Conservation (phyloP, 37 sponge, comb jelly and placozoan species). For the Cladorhizidae sp. region DNA sequence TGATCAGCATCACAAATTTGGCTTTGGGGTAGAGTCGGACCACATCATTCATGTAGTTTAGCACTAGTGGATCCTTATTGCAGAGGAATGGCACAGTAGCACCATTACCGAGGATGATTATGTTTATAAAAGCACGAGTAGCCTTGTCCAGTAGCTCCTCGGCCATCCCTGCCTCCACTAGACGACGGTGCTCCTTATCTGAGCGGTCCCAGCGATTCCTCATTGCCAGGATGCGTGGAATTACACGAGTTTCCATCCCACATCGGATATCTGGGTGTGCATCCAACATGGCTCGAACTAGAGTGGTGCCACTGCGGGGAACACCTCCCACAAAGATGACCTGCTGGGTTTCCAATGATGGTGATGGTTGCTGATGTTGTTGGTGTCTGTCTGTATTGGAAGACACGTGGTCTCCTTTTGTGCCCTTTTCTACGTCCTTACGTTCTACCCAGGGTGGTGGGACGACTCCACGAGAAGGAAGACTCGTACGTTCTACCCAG, state of each 20-base stretch:
- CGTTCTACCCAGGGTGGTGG: not conserved
- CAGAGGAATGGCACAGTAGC: slow-evolving; percentile 62
- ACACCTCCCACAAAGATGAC: slow-evolving; percentile 88
- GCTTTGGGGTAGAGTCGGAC: slow-evolving; percentile 71
- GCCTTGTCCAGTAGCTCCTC: slow-evolving; percentile 54
- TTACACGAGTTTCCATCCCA: slow-evolving; percentile 90
- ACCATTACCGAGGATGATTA: slow-evolving; percentile 73
- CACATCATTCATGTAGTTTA: slow-evolving; percentile 61
- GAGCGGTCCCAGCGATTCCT: slow-evolving; percentile 31
- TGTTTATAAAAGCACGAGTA: slow-evolving; percentile 50
- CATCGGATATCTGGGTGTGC: slow-evolving; percentile 93
- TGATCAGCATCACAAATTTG: slow-evolving; percentile 80
- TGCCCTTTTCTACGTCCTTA: not conserved
- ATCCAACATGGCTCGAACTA: slow-evolving; percentile 85
- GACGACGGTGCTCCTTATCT: slow-evolving; percentile 53
- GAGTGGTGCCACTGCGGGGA: slow-evolving; percentile 89
- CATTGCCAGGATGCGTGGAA: slow-evolving; percentile 77
- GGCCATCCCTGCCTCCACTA: slow-evolving; percentile 67
- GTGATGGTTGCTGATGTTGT: not conserved
- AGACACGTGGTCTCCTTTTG: not conserved
- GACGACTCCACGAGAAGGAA: not conserved
- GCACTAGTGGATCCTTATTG: slow-evolving; percentile 89
- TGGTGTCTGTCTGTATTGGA: not conserved
- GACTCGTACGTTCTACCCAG: not conserved
- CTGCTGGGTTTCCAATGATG: not conserved